Conservation (phyloP, 2,888 invertebrate species). For the Hermodice carunculata region DNA sequence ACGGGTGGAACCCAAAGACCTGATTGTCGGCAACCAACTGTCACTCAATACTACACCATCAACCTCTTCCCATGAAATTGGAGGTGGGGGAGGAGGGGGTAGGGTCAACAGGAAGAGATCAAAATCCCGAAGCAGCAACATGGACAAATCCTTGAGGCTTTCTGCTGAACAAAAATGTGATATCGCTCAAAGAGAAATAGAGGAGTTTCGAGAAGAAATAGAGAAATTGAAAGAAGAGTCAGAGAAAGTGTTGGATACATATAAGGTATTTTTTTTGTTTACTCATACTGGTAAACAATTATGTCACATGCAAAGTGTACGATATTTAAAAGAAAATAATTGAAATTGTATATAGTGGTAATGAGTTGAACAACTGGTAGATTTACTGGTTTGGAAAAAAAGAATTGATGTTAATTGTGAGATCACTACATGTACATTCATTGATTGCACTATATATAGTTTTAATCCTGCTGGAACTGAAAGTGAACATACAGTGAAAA, state of each 20-base stretch:
- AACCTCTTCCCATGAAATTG: constrained; percentile 48
- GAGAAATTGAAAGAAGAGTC: constrained; percentile 65
- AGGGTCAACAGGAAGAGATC: constrained; percentile 59
- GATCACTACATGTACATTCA: too few relatives aligned
- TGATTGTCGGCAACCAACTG: constrained; percentile 24
- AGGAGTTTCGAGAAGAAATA: constrained; percentile 66
- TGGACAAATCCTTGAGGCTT: constrained; percentile 62
- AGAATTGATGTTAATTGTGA: too few relatives aligned
- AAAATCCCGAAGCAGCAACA: constrained; percentile 61
- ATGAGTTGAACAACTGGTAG: too few relatives aligned
- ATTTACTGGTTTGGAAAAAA: too few relatives aligned
- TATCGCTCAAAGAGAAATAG: constrained; percentile 68
- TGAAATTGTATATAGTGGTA: too few relatives aligned
- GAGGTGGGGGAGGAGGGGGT: constrained; percentile 5
- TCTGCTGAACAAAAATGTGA: constrained; percentile 70
- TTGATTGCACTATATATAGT: too few relatives aligned
- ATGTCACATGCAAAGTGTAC: constrained; percentile 69
- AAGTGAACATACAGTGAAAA: too few relatives aligned
- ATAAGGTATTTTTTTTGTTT: constrained; percentile 51
- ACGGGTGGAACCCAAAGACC: constrained; percentile 62
- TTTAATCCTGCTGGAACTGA: too few relatives aligned
- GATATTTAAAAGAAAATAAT: too few relatives aligned
- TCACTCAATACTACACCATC: constrained; percentile 46
- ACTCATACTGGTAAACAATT: constrained; percentile 56
- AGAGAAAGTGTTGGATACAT: constrained; percentile 66